Conservation (phyloP, 2,888 invertebrate species). For the Tuberolachnus salignus region DNA sequence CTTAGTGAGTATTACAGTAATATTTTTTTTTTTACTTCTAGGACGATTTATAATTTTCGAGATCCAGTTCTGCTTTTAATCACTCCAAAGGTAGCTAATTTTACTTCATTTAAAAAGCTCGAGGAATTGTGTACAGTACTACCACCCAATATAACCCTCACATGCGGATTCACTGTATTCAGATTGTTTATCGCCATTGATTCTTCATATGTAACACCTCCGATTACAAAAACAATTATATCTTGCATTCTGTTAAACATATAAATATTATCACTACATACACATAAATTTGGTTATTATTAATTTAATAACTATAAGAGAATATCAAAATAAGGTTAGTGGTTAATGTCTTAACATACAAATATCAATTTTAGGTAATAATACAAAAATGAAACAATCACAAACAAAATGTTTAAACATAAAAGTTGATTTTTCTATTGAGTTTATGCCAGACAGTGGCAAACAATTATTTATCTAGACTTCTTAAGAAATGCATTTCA, state of each 20-base stretch:
- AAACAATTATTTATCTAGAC: no score
- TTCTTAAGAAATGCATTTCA: no score
- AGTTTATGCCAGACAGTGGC: no score
- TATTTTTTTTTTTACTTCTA: background rate
- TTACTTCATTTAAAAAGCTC: slow-evolving; percentile 66
- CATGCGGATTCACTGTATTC: slow-evolving; percentile 75
- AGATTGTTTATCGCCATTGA: slow-evolving; percentile 82
- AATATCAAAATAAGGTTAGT: no score
- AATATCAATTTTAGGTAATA: no score
- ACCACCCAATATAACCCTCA: slow-evolving; percentile 85
- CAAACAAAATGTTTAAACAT: no score
- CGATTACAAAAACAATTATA: slow-evolving; percentile 94
- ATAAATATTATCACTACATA: background rate
- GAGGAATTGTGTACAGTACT: slow-evolving; percentile 87
- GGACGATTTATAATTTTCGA: slow-evolving; percentile 35
- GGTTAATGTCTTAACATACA: no score
- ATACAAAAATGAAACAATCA: no score
- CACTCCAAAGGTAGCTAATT: slow-evolving; percentile 56
- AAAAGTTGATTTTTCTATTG: no score
- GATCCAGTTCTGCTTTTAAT: slow-evolving; percentile 37
- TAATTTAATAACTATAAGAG: no score
- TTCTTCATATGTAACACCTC: slow-evolving; percentile 97
- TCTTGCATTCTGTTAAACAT: slow-evolving; percentile 76
- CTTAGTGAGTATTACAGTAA: background rate
- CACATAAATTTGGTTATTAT: no score